These are phyloP conservation scores for Sebastes vulpes DNA, from an alignment of 2,797 vertebrate genomes.

Conservation along the genomic window DNA sequence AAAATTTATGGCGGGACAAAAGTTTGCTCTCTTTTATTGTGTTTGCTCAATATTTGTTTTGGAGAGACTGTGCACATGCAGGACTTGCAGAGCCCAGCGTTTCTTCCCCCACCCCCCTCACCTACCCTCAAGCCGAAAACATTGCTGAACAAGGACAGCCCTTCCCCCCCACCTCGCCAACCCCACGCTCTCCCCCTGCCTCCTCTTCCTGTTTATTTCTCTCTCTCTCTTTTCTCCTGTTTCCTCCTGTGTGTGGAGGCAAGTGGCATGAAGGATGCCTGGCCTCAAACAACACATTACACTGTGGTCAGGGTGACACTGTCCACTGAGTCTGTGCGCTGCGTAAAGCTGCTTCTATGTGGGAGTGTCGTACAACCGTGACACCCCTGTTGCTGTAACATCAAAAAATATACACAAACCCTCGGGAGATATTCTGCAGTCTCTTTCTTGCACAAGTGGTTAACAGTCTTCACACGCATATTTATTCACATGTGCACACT, in stretches of 20 bases:
- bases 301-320: conserved; percentile 63
- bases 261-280: conserved; percentile 59
- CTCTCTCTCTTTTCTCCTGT: conserved; percentile 59
- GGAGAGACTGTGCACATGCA: conserved; percentile 58
- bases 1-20: conserved; percentile 34
- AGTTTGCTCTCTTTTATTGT: conserved; percentile 51
- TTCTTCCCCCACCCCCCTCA: not conserved
- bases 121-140: conserved; percentile 54
- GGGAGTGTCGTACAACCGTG: not conserved
- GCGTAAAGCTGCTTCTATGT: not conserved
- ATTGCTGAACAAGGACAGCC: conserved; percentile 66
- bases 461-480: conserved; percentile 1
- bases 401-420: conserved; percentile 1
- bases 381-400: not conserved
- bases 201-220: conserved; percentile 84
- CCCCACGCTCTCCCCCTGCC: conserved; percentile 58
- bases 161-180: conserved; percentile 58
- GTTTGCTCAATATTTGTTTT: conserved; percentile 70
- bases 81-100: conserved; percentile 40
- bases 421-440: not conserved
- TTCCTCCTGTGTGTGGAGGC: conserved; percentile 57
- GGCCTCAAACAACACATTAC: conserved; percentile 34
- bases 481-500: conserved; percentile 18
- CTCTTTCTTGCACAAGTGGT: conserved; percentile 13
- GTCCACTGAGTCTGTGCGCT: conserved; percentile 22